Evolutionary conservation across 2,888 invertebrate species (phyloP), one percentile per base, ranked within the genome.

Genomic region (Napeogenes inachia): DNA sequence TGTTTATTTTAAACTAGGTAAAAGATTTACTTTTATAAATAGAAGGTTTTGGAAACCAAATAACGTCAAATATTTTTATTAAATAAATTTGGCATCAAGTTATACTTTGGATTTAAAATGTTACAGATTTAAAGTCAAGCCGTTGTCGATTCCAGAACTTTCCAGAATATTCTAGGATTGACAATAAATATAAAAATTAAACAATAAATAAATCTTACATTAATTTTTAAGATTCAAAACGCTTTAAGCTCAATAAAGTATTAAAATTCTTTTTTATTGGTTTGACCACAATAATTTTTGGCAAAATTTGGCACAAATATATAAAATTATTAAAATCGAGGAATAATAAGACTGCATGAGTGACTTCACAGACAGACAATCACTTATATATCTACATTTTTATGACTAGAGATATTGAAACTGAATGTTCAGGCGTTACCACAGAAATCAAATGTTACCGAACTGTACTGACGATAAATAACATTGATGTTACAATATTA

Each of bases 211-310:
- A n/a, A 30, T 4, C 21, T 13, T 47, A 50, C 6, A n/a, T 50
- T 30, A 12, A 21, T 21, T 21, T 21, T 21, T 21, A 50, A 50
- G 50, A 50, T 50, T 50, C 50, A 50, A 50, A 50, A 50, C 4
- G 30, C 50, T 50, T 30, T 50, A 50, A 50, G 50, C 50, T 30
- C 50, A 50, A 50, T 50, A 50, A 30, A 50, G 30, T 50, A 30
- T 30, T 21, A 50, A 30, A 30, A 30, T 30, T 8, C 8, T 21
- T 30, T 13, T 50, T 50, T 50, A 42, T 10, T 50, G 50, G 30
- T 30, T 50, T 30, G 2, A 13, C 30, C 8, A 30, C 30, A 30
- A 50, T 4, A 10, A 30, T 30, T 30, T 50, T 50, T 30, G 50
- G 50, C 50, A 50, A 8, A 30, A 30, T 30, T 30, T 4, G 30